Percentiles rank a stretch among this genome's conserved stretches.
Evolutionary conservation across 2,888 invertebrate species (phyloP).

Genomic region (Drosophila mercatorum): DNA sequence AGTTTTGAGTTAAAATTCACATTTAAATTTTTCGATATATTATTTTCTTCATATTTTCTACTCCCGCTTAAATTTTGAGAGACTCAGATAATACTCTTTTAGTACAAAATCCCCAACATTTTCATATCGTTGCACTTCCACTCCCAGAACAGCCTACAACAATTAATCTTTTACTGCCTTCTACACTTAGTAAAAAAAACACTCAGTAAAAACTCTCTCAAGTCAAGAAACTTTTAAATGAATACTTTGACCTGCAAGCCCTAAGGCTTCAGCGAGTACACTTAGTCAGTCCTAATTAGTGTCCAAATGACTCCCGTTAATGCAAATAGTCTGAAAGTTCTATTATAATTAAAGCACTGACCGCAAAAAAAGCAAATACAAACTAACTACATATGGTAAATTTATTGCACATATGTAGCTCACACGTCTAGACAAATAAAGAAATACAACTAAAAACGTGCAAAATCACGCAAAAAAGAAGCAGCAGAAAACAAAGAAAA

Average conservation of each 20-base stretch:
- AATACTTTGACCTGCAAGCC: slow-evolving; percentile 3
- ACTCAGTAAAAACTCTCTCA: neutral
- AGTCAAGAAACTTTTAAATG: neutral
- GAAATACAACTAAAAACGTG: slow-evolving; percentile 31
- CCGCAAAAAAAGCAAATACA: slow-evolving; percentile 25
- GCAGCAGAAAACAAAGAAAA: slow-evolving; percentile 19
- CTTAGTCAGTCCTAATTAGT: slow-evolving; percentile 11
- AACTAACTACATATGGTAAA: slow-evolving; percentile 4
- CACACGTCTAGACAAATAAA: slow-evolving; percentile 49
- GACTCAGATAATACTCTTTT: too few species aligned
- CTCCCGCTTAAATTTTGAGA: too few species aligned
- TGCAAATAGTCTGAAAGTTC: slow-evolving; percentile 5
- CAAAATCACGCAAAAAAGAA: slow-evolving; percentile 39
- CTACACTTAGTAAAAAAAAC: neutral
- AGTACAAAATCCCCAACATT: too few species aligned
- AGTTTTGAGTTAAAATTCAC: too few species aligned
- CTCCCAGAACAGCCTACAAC: neutral
- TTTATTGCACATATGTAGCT: slow-evolving; percentile 11
- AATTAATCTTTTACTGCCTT: neutral
- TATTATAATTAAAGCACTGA: slow-evolving; percentile 23
- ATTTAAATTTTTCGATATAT: neutral
- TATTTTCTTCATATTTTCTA: neutral
- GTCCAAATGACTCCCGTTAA: slow-evolving; percentile 1
- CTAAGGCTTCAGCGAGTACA: neutral
- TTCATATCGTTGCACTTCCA: neutral